phyloP scores from a whole-genome alignment of 1,140 invertebrate genomes.

The Bicyclus anynana region DNA sequence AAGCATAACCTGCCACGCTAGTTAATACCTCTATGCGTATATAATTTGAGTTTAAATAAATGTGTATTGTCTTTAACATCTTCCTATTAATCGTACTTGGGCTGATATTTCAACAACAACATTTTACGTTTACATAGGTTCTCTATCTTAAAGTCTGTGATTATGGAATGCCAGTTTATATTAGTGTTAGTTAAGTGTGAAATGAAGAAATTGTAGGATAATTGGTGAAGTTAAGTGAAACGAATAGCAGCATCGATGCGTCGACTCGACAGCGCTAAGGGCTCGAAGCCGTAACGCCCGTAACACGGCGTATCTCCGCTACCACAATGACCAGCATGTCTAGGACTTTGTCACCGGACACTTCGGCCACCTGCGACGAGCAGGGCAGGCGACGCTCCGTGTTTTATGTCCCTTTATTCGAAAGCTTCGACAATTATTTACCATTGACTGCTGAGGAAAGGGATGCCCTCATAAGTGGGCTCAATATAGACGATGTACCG shows the following conservation, averaged over 20 bases:
- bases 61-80: background rate
- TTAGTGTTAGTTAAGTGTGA: slow-evolving; percentile 32
- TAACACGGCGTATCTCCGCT: slow-evolving; percentile 65
- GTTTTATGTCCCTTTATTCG: slow-evolving; percentile 79
- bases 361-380: slow-evolving; percentile 56
- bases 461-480: slow-evolving; percentile 64
- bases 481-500: slow-evolving; percentile 37
- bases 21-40: background rate
- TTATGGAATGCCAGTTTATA: slow-evolving; percentile 8
- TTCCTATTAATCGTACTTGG: background rate
- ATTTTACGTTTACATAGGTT: background rate
- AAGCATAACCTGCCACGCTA: slow-evolving; percentile 12
- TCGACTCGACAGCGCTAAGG: slow-evolving; percentile 37
- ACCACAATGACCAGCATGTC: slow-evolving; percentile 47
- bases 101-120: slow-evolving; percentile 34
- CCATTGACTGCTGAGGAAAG: slow-evolving; percentile 66
- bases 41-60: background rate
- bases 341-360: slow-evolving; percentile 45
- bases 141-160: background rate
- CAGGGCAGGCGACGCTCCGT: slow-evolving; percentile 76
- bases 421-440: slow-evolving; percentile 74
- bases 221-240: slow-evolving; percentile 41
- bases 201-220: slow-evolving; percentile 35
- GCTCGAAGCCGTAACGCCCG: slow-evolving; percentile 46
- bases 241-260: slow-evolving; percentile 53